Conservation (phyloP, 2,888 invertebrate species). For the Ecdyonurus torrentis region DNA sequence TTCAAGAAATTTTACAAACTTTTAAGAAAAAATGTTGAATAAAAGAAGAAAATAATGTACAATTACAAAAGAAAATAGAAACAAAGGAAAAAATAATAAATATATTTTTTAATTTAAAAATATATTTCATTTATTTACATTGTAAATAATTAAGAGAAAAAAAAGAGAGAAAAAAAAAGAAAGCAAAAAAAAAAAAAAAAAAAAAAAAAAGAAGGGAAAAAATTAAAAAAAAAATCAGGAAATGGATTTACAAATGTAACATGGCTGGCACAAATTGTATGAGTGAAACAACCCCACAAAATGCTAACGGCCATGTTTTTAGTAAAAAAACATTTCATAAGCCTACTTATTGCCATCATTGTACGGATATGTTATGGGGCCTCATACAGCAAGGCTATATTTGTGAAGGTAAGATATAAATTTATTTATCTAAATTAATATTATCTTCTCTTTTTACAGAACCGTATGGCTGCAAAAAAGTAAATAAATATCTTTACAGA, state of each 20-base stretch:
- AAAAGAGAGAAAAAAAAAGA: neutral
- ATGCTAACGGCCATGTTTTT: constrained; percentile 80
- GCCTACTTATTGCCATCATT: constrained; percentile 99
- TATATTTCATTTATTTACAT: too few relatives aligned
- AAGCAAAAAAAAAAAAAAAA: neutral
- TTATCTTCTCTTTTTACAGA: too few relatives aligned
- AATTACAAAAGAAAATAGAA: neutral
- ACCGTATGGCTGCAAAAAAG: too few relatives aligned
- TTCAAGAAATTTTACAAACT: neutral
- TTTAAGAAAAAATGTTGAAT: neutral
- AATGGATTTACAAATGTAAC: neutral
- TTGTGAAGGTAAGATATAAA: constrained; percentile 77
- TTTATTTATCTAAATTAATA: neutral
- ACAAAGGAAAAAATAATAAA: neutral
- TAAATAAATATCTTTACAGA: too few relatives aligned
- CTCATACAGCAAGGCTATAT: constrained; percentile 98
- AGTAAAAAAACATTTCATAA: constrained; percentile 99
- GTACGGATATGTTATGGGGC: constrained; percentile 99
- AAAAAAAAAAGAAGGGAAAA: neutral
- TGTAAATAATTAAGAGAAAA: neutral
- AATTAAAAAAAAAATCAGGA: neutral
- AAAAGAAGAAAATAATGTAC: neutral
- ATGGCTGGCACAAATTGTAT: neutral
- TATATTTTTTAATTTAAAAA: too few relatives aligned
- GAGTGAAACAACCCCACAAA: constrained; percentile 12